phyloP scores from a whole-genome alignment of 2,797 vertebrate genomes.

The Dendrocincla tyrannina region DNA sequence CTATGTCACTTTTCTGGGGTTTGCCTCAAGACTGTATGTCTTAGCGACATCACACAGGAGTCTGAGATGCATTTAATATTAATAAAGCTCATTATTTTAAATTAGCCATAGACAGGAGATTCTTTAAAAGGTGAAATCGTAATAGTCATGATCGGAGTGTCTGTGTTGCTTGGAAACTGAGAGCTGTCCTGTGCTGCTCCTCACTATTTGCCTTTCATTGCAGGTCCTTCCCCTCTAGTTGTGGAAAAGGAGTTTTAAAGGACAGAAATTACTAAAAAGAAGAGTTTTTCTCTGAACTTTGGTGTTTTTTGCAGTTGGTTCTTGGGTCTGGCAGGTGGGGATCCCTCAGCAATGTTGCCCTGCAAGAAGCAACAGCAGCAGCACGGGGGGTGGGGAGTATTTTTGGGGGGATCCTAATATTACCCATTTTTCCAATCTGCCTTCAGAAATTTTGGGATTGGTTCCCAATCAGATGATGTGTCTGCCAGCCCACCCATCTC shows the following conservation, averaged over 20 bases:
- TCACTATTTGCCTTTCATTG: constrained; percentile 17
- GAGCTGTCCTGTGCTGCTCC: constrained; percentile 36
- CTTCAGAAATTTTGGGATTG: neutral
- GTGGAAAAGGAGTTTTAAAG: neutral
- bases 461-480: neutral
- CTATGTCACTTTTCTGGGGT: neutral
- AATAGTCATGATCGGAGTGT: constrained; percentile 23
- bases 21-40: neutral
- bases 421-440: neutral
- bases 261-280: neutral
- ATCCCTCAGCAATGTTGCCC: neutral
- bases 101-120: constrained; percentile 7
- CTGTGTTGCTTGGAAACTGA: constrained; percentile 53
- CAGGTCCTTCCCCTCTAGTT: neutral
- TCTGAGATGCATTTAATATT: neutral
- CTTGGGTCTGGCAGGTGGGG: neutral
- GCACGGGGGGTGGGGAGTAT: neutral
- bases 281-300: neutral
- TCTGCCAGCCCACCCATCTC: neutral
- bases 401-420: neutral
- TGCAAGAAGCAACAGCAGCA: neutral
- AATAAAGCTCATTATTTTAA: neutral
- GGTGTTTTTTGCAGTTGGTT: neutral
- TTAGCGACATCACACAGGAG: neutral
- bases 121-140: constrained; percentile 47